Evolutionary conservation across 2,113 vertebrate genomes (phyloP), one percentile per base, ranked within the genome.

Genomic region (Leucopternis melanops): DNA sequence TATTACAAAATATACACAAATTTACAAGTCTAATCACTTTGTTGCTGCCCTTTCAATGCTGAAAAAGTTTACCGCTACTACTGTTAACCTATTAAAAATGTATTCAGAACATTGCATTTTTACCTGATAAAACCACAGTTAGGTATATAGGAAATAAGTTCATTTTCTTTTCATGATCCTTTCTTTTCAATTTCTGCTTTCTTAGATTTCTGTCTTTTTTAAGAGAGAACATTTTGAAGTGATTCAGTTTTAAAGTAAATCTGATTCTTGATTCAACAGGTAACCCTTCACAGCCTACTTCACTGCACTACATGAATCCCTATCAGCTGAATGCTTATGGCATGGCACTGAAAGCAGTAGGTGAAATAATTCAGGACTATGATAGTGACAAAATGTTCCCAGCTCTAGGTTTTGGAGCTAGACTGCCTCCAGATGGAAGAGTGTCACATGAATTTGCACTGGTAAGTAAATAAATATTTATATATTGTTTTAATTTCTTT

Each of bases 371-470:
- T 97, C 99, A 99, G 98, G 99, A 99, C 97, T 99, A 99, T 34
- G 99, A 99, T 97, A 99, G 99, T 65, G 99, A 99, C 86, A 99
- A 99, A 98, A 99, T 99, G 99, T 99, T 99, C 97, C 99, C 99
- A 8, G 99, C 99, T 6, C 98, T 99, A 87, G 99, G 99, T 32
- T 99, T 99, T 91, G 99, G 99, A 94, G 99, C 99, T 97, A 99
- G 99, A 95, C 98, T 99, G 92, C 99, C 99, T 42, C 99, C 99
- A 11, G 99, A 99, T 79, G 99, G 99, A 96, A 98, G 99, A 55
- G 97, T 99, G 81, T 99, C 99, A 55, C 99, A 99, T 81, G 99
- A 99, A 96, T 99, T 99, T 98, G 99, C 99, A 67, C 97, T 99
- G 98, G 99, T 99, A 97, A 98, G 98, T 88, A 79, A 90, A 85